Evolutionary conservation across 2,888 invertebrate genomes (phyloP).

Genomic region (Orthosia gothica): DNA sequence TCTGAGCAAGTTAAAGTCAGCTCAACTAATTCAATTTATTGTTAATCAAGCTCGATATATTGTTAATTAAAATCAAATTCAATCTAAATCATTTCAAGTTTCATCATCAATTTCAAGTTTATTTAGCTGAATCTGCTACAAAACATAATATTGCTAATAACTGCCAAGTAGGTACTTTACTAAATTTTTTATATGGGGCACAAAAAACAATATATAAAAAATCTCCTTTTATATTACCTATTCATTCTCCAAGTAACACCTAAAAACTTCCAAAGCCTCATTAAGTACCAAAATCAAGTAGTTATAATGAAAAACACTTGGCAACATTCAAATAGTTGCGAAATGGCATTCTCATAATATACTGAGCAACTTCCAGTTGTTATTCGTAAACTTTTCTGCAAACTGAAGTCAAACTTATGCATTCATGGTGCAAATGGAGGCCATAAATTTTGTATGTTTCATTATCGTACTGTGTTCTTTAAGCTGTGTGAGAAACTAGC

Average conservation of each 20-base stretch:
- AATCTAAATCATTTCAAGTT: too few relatives aligned
- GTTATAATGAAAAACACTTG: conserved; percentile 44
- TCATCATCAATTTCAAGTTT: too few relatives aligned
- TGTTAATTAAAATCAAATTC: too few relatives aligned
- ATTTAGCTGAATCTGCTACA: too few relatives aligned
- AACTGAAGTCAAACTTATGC: conserved; percentile 46
- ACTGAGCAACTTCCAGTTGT: conserved; percentile 46
- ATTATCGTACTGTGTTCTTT: conserved; percentile 1
- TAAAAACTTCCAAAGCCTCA: not conserved
- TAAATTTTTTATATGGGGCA: too few relatives aligned
- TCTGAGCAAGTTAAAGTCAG: too few relatives aligned
- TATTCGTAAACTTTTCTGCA: conserved; percentile 54
- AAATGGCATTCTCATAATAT: conserved; percentile 46
- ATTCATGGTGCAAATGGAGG: conserved; percentile 38
- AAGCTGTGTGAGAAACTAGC: not conserved
- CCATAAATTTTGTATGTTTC: conserved; percentile 48
- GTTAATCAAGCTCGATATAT: too few relatives aligned
- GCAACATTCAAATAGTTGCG: conserved; percentile 45
- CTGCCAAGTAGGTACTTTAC: too few relatives aligned
- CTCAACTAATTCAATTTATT: too few relatives aligned
- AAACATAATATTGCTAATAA: too few relatives aligned
- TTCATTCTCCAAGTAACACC: not conserved
- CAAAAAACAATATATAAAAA: too few relatives aligned
- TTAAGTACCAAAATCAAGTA: conserved; percentile 37
- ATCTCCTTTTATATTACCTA: too few relatives aligned